A percentile compares a stretch with the other conserved stretches of the same genome.
Evolutionary conservation across 1,140 invertebrate species (phyloP).

Genomic region (Arion vulgaris): DNA sequence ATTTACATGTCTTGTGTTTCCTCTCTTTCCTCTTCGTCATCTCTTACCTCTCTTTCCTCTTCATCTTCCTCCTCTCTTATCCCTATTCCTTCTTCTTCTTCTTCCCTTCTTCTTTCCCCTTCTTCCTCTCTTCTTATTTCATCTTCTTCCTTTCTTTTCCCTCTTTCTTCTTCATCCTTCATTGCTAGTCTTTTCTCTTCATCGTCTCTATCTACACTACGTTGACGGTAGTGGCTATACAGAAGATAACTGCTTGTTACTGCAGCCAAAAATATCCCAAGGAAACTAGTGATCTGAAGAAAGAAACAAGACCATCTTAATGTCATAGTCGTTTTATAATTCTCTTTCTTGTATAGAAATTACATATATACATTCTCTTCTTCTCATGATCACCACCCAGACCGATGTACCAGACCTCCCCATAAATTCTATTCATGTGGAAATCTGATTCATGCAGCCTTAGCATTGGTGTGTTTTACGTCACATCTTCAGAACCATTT

Average conservation of each 20-base stretch:
- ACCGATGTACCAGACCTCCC: too few species aligned
- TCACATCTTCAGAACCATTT: too few species aligned
- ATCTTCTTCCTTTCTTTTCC: neutral
- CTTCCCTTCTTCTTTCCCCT: too few species aligned
- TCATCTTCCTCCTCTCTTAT: neutral
- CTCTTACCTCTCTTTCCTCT: neutral
- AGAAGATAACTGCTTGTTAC: neutral
- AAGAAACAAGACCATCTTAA: neutral
- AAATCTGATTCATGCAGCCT: too few species aligned
- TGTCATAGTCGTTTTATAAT: too few species aligned
- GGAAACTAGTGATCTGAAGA: slow-evolving; percentile 16
- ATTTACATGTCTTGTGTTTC: neutral
- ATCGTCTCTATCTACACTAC: neutral
- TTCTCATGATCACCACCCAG: too few species aligned
- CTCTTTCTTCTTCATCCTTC: neutral
- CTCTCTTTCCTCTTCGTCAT: neutral
- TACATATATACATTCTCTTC: too few species aligned
- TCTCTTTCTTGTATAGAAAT: too few species aligned
- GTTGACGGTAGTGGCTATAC: neutral
- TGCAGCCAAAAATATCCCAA: neutral
- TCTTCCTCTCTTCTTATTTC: too few species aligned
- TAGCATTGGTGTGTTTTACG: too few species aligned
- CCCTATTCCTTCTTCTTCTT: neutral
- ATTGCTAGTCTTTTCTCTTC: neutral
- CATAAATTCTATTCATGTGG: too few species aligned